These are phyloP conservation scores for Champsocephalus esox DNA, from an alignment of 2,797 vertebrate species.

Conservation along the genomic window DNA sequence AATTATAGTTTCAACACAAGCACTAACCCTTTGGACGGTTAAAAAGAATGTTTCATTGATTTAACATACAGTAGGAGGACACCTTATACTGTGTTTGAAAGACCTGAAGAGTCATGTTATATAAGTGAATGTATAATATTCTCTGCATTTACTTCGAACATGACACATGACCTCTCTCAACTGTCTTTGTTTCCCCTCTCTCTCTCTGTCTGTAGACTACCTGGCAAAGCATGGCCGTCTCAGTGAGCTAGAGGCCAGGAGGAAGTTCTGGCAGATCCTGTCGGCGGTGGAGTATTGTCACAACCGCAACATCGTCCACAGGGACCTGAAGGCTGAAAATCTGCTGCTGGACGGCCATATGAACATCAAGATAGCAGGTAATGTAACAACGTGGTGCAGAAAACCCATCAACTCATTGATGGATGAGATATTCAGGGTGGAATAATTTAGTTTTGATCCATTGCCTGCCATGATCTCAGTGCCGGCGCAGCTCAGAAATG, in stretches of 20 bases:
- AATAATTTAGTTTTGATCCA: constrained; percentile 37
- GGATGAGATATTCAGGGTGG: constrained; percentile 28
- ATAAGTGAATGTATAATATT: constrained; percentile 32
- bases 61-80: constrained; percentile 2
- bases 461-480: constrained; percentile 46
- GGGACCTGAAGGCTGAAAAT: constrained; percentile 98
- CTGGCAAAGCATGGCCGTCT: constrained; percentile 96
- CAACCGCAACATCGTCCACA: constrained; percentile 93
- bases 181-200: constrained; percentile 11
- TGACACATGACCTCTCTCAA: constrained; percentile 30
- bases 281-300: constrained; percentile 98
- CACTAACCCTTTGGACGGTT: constrained; percentile 6
- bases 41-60: constrained; percentile 1
- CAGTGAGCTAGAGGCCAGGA: constrained; percentile 93
- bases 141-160: constrained; percentile 28
- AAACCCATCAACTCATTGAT: background rate
- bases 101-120: constrained; percentile 18
- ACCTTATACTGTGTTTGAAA: constrained; percentile 23
- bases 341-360: constrained; percentile 95
- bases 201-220: constrained; percentile 87
- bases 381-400: background rate
- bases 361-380: constrained; percentile 99
- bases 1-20: constrained; percentile 51
- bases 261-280: constrained; percentile 99
- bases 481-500: constrained; percentile 53